Percentiles rank a stretch among this genome's conserved stretches.
Conservation (phyloP, 2,113 vertebrate species). For the Macrotis lagotis region DNA sequence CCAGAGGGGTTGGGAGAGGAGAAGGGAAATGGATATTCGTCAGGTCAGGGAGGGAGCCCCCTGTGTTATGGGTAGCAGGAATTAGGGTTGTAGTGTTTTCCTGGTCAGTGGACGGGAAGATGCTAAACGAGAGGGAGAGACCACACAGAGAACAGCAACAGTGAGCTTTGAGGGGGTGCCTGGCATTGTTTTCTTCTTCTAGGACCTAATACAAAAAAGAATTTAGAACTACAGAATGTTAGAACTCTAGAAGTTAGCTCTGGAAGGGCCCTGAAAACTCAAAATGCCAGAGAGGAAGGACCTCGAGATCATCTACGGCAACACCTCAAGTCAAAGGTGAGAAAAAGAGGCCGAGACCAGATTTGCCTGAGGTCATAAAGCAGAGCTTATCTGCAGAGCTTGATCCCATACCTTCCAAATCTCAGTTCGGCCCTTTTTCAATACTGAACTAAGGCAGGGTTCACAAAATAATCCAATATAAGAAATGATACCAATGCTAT, state of each 20-base stretch:
- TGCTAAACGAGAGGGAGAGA: conserved; percentile 82
- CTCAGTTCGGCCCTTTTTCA: neutral
- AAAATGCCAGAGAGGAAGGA: neutral
- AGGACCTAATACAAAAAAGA: neutral
- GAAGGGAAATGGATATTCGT: conserved; percentile 99
- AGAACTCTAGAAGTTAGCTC: neutral
- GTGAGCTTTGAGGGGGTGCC: neutral
- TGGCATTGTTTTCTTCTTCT: neutral
- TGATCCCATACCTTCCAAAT: neutral
- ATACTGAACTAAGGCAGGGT: neutral
- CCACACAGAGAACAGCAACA: conserved; percentile 16
- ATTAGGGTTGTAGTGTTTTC: conserved; percentile 91
- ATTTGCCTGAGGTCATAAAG: neutral
- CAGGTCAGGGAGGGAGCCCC: conserved; percentile 96
- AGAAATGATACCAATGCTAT: neutral
- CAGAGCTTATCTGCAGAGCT: neutral
- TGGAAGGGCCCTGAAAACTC: neutral
- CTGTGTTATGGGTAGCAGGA: conserved; percentile 93
- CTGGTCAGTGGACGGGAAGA: conserved; percentile 96
- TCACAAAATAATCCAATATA: neutral
- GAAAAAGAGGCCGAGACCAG: neutral
- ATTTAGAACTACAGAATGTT: neutral
- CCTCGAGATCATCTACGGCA: neutral
- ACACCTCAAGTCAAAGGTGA: neutral
- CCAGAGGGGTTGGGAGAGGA: conserved; percentile 94